These are phyloP conservation scores for Drosophila mojavensis DNA, from an alignment of 1,140 invertebrate genomes.

Conservation along the genomic window DNA sequence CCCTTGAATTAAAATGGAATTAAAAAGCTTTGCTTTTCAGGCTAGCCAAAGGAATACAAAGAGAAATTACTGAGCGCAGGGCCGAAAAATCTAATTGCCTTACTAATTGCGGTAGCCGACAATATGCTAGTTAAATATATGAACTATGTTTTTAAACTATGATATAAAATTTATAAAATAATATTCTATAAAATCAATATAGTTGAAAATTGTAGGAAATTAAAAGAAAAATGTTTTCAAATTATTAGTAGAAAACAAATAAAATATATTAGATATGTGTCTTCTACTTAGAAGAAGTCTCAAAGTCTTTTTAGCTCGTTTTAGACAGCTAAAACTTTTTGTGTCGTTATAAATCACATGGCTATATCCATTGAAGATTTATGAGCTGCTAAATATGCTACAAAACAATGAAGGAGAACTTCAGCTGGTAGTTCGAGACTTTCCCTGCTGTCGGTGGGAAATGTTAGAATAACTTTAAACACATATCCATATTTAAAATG, in stretches of 20 bases:
- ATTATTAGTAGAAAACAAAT: too few relatives aligned
- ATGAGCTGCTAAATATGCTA: constrained; percentile 75
- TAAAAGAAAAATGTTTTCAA: too few relatives aligned
- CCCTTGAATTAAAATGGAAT: constrained; percentile 32
- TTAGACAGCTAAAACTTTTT: constrained; percentile 39
- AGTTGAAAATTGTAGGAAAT: too few relatives aligned
- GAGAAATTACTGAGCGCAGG: constrained; percentile 1
- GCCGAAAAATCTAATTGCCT: background rate
- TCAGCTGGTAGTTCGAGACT: background rate
- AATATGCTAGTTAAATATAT: too few relatives aligned
- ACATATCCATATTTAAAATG: constrained; percentile 62
- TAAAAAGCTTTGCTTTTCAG: constrained; percentile 38
- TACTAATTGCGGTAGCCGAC: too few relatives aligned
- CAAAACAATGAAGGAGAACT: constrained; percentile 29
- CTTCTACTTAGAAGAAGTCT: background rate
- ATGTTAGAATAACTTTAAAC: constrained; percentile 43
- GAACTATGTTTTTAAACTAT: too few relatives aligned
- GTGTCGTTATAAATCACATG: constrained; percentile 67
- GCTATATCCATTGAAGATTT: constrained; percentile 72
- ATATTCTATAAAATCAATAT: too few relatives aligned
- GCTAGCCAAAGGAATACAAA: constrained; percentile 31
- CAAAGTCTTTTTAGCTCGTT: constrained; percentile 5
- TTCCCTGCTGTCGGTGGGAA: constrained; percentile 10
- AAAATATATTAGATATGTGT: too few relatives aligned
- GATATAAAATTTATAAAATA: too few relatives aligned